Evolutionary conservation across 2,888 invertebrate genomes (phyloP).

Genomic region (Cotesia congregata): DNA sequence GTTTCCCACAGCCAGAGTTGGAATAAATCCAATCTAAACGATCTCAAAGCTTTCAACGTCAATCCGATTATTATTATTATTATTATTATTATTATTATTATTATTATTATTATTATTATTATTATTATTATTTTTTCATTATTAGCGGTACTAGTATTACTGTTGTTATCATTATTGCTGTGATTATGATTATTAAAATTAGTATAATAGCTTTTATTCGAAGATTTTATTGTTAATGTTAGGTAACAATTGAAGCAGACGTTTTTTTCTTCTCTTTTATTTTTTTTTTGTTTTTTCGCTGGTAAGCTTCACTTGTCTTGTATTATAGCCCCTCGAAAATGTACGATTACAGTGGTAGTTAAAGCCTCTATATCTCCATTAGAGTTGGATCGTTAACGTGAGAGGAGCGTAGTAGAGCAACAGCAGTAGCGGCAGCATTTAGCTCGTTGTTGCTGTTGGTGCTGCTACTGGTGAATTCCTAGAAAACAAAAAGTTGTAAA

Average conservation of each 20-base stretch:
- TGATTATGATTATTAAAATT: neutral
- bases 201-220: neutral
- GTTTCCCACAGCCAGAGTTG: conserved; percentile 20
- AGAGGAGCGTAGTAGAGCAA: conserved; percentile 5
- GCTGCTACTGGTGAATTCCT: conserved; percentile 19
- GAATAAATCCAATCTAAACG: conserved; percentile 27
- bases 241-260: neutral
- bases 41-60: conserved; percentile 12
- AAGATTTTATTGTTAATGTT: neutral
- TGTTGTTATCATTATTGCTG: neutral
- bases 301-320: conserved; percentile 27
- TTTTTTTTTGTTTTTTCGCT: neutral
- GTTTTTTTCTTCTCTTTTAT: neutral
- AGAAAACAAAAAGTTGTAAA: conserved; percentile 25
- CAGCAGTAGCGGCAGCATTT: neutral
- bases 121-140: neutral
- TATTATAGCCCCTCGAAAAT: conserved; percentile 47
- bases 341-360: conserved; percentile 46
- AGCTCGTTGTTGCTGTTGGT: neutral
- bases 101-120: neutral
- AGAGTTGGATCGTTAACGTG: conserved; percentile 47
- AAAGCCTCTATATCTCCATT: conserved; percentile 50
- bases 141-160: conserved; percentile 26
- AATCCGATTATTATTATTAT: conserved; percentile 16
- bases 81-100: conserved; percentile 27